Percentiles rank a stretch among this genome's conserved stretches.
Evolutionary conservation across 2,888 invertebrate species (phyloP).

Genomic region (Hybos culiciformis): DNA sequence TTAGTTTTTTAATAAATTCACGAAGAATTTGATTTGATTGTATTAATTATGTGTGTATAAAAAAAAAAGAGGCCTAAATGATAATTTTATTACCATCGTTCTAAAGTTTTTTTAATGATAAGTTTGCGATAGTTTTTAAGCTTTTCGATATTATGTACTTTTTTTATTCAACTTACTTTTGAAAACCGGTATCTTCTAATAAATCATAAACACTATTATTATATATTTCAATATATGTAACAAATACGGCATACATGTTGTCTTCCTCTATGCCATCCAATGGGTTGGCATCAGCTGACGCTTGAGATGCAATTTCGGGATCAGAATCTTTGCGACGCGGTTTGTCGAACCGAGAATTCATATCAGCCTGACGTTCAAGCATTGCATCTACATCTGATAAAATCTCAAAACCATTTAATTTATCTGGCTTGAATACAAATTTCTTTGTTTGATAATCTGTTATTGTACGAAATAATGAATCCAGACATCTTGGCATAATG

Average conservation of each 20-base stretch:
- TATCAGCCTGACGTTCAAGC: slow-evolving; percentile 49
- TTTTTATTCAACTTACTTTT: slow-evolving; percentile 36
- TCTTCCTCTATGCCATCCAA: slow-evolving; percentile 61
- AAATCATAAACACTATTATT: slow-evolving; percentile 95
- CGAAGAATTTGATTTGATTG: too few relatives aligned
- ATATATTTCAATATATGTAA: slow-evolving; percentile 92
- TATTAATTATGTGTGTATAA: too few relatives aligned
- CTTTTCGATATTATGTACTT: too few relatives aligned
- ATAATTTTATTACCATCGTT: too few relatives aligned
- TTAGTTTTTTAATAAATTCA: too few relatives aligned
- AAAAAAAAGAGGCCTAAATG: neutral
- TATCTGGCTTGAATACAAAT: slow-evolving; percentile 85
- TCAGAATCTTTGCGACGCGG: slow-evolving; percentile 42
- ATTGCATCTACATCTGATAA: slow-evolving; percentile 80
- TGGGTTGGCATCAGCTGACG: slow-evolving; percentile 42
- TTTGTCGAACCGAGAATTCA: slow-evolving; percentile 31
- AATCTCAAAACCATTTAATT: slow-evolving; percentile 86
- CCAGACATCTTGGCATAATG: slow-evolving; percentile 75
- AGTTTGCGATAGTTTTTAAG: too few relatives aligned
- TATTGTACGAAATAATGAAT: slow-evolving; percentile 88
- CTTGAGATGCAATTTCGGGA: slow-evolving; percentile 45
- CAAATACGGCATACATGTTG: slow-evolving; percentile 77
- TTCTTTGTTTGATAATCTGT: slow-evolving; percentile 70
- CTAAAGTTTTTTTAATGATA: too few relatives aligned
- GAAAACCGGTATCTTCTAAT: slow-evolving; percentile 67